Conservation (phyloP, 1,140 invertebrate genomes). For the Drosophila repleta region DNA sequence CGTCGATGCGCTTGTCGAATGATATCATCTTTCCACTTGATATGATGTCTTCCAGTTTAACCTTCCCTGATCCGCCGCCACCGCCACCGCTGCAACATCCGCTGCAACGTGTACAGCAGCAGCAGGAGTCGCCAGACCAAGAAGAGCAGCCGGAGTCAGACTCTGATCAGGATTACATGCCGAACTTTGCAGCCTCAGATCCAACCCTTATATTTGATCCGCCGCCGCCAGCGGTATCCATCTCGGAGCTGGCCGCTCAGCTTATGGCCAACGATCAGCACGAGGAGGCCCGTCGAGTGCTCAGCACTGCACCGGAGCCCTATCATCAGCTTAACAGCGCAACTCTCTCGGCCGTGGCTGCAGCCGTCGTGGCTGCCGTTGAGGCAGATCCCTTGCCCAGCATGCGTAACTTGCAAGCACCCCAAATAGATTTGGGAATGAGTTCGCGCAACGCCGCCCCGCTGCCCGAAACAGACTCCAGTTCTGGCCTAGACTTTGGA, state of each 20-base stretch:
- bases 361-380: slow-evolving; percentile 8
- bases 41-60: slow-evolving; percentile 33
- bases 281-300: neutral
- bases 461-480: neutral
- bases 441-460: neutral
- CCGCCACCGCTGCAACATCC: slow-evolving; percentile 27
- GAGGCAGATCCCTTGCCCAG: neutral
- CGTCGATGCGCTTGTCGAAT: neutral
- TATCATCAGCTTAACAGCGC: neutral
- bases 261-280: slow-evolving; percentile 18
- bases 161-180: neutral
- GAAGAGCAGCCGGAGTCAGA: neutral
- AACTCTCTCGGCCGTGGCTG: slow-evolving; percentile 1
- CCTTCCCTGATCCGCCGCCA: slow-evolving; percentile 33
- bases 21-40: slow-evolving; percentile 42
- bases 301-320: slow-evolving; percentile 2
- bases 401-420: neutral
- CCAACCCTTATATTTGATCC: neutral
- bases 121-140: neutral
- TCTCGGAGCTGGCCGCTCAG: slow-evolving; percentile 30
- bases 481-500: neutral
- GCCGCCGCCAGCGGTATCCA: slow-evolving; percentile 4
- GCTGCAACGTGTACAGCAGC: slow-evolving; percentile 1
- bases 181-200: neutral
- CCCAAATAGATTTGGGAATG: neutral